Base-by-base conservation (phyloP, 1,140 invertebrate species). In the Rhyacophila brunnea region DNA sequence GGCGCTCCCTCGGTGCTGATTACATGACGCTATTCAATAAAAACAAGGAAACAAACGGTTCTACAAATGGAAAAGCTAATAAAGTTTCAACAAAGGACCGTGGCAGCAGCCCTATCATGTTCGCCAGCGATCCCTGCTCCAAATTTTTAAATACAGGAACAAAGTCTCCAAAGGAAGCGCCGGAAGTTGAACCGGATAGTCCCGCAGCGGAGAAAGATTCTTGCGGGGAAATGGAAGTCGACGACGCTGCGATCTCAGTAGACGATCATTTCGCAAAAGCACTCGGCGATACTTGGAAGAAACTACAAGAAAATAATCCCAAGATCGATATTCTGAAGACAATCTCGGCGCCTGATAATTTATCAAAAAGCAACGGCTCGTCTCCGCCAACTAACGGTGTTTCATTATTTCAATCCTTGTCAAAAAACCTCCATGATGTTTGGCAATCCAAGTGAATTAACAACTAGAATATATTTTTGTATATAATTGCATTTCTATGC, bases 231-330 rank as follows among this genome's bases (percentile, higher is more conserved):
- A 80, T 80, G 74, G 80, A 82, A 60, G 71, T 78, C 0, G 74
- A 77, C 44, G 81, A 82, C 35, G 71, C 75, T 0, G 76, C 72
- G 47, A 56, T 79, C 1, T 83, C 84, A 68, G 92, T 98, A 13
- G 95, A 98, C 77, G 95, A 97, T 73, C 95, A 98, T 70, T 97
- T 97, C 76, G 92, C 93, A 10, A 96, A 97, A 81, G 94, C 95
- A 1, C 80, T 97, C 4, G 94, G 94, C 1, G 92, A 95, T 59
- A 96, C 92, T 0, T 98, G 94, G 94, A 83, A 87, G 55, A 89
- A 91, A 74, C 81, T 98, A 62, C 85, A 89, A 70, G 84, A 81
- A 28, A 81, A 74, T 3, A 78, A 80, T 48, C 70, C 75, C 70
- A 80, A 74, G 66, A 44, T 44, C 20, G 48, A 50, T 19, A 58